Evolutionary conservation across 2,888 invertebrate species (phyloP).

Genomic region (Ecliptopera silaceata): DNA sequence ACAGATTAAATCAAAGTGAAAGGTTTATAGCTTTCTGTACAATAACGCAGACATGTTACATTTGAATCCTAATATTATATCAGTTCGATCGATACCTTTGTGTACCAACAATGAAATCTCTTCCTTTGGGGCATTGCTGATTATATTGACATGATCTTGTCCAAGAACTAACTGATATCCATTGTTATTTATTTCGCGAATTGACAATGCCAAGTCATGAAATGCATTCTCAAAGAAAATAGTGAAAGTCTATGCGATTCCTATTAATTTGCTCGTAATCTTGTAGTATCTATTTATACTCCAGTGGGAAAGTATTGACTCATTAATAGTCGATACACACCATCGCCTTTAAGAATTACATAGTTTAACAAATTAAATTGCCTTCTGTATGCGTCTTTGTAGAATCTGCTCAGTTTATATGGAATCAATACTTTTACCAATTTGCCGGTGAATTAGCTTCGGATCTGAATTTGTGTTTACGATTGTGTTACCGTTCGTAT

Average conservation of each 20-base stretch:
- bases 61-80: slow-evolving; percentile 25
- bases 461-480: slow-evolving; percentile 53
- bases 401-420: slow-evolving; percentile 55
- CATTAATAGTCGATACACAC: slow-evolving; percentile 45
- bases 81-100: slow-evolving; percentile 19
- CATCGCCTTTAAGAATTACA: slow-evolving; percentile 37
- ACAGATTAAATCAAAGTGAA: slow-evolving; percentile 51
- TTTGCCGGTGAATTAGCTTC: slow-evolving; percentile 60
- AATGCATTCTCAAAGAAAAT: slow-evolving; percentile 17
- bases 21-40: slow-evolving; percentile 41
- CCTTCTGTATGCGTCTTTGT: slow-evolving; percentile 47
- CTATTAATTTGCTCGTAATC: slow-evolving; percentile 27
- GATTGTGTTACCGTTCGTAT: slow-evolving; percentile 55
- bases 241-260: slow-evolving; percentile 28
- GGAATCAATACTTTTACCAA: slow-evolving; percentile 59
- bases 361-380: slow-evolving; percentile 41
- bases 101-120: slow-evolving; percentile 20
- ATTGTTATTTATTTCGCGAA: slow-evolving; percentile 6
- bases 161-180: slow-evolving; percentile 1
- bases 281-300: slow-evolving; percentile 22
- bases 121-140: slow-evolving; percentile 4
- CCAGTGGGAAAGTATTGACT: slow-evolving; percentile 47
- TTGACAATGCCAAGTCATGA: background rate
- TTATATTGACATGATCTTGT: slow-evolving; percentile 21
- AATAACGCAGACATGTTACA: slow-evolving; percentile 26